Evolutionary conservation across 2,888 invertebrate species (phyloP).

Genomic region (Plagodis dolabraria): DNA sequence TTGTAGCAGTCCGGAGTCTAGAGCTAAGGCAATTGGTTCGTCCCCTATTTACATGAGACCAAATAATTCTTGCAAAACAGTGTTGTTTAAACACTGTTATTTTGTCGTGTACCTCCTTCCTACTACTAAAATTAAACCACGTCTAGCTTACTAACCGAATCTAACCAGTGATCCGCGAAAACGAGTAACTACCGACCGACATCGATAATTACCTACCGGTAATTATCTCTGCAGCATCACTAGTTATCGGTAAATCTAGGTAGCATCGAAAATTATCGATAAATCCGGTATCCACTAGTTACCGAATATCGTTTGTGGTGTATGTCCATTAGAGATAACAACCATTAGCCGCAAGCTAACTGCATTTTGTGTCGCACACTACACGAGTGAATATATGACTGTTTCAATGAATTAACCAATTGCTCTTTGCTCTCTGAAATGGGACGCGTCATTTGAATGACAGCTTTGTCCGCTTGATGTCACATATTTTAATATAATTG

Average conservation of each 20-base stretch:
- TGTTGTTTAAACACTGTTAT: no score
- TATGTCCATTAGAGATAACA: constrained; percentile 17
- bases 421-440: not conserved
- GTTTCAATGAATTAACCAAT: not conserved
- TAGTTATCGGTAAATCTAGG: constrained; percentile 19
- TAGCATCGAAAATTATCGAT: constrained; percentile 19
- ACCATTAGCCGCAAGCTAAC: constrained; percentile 4
- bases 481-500: no score
- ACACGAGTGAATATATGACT: not conserved
- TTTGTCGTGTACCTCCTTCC: no score
- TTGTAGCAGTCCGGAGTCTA: no score
- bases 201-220: constrained; percentile 21
- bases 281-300: constrained; percentile 10
- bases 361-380: not conserved
- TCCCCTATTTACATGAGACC: no score
- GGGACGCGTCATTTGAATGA: not conserved
- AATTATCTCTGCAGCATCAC: constrained; percentile 16
- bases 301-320: constrained; percentile 21
- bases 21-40: no score
- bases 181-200: constrained; percentile 12
- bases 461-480: not conserved
- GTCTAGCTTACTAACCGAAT: constrained; percentile 5
- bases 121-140: not conserved
- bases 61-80: no score
- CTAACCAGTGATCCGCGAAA: constrained; percentile 11